Base-by-base conservation (phyloP, 2,888 invertebrate genomes). In the Zygothrica quintamaculata region DNA sequence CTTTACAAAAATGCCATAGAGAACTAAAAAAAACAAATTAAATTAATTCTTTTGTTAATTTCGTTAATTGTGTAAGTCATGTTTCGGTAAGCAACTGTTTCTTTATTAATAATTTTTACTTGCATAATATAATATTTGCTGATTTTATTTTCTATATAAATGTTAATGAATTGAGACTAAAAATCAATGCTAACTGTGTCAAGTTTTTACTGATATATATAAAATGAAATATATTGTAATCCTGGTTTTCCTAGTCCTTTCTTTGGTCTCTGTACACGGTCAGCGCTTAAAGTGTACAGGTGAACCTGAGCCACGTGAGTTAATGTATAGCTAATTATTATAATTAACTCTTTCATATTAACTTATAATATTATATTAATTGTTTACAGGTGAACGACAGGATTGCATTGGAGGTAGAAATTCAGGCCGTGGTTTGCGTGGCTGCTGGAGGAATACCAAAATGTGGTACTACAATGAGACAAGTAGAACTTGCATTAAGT, bases 151-250 rank as follows among this genome's bases (percentile, higher is more conserved):
- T 2, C 29, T 29, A 29, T 29, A 29, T 9, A 29, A 9, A 5
- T 8, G 29, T 9, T 29, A 9, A 29, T 29, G 4, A 9, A 29
- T 29, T 29, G 3, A 22, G 9, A 8, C n/a, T 29, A 1, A 1
- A 29, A 29, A n/a, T 29, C 29, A 29, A 9, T 29, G 1, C 7
- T 1, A 29, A 29, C 29, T 29, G 29, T 8, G n/a, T 9, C 2
- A 29, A 29, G n/a, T n/a, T 29, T 29, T 9, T 5, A n/a, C n/a
- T n/a, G n/a, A n/a, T n/a, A n/a, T n/a, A n/a, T n/a, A n/a, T 8
- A 31, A 5, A 1, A 57, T 57, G 57, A 57, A 57, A 29, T 36
- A 29, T 8, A 6, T 43, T 5, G 4, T 50, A 1, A 11, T 51
- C 18, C 11, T 57, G 12, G 50, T 36, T 1, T 57, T 18, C 8